A percentile compares a stretch with the other conserved stretches of the same genome.
Evolutionary conservation across 2,113 vertebrate species (phyloP).

Genomic region (Microtus richardsoni): DNA sequence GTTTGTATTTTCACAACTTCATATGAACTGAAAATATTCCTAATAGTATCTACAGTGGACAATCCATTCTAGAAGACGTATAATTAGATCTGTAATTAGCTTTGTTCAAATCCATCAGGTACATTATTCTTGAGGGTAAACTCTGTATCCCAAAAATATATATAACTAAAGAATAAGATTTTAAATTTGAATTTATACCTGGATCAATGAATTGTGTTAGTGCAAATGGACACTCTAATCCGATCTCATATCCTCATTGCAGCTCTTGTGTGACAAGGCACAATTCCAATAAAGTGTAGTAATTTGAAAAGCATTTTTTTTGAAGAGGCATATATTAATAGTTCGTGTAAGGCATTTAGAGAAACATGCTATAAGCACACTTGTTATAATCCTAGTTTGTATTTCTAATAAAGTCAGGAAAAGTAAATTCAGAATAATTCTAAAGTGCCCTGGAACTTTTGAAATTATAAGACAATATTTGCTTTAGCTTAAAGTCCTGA

Average conservation of each 20-base stretch:
- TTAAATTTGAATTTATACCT: background rate
- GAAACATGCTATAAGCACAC: background rate
- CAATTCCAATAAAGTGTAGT: background rate
- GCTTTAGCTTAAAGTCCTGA: background rate
- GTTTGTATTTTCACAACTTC: background rate
- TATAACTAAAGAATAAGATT: background rate
- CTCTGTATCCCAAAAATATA: background rate
- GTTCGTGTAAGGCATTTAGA: background rate
- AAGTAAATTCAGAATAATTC: background rate
- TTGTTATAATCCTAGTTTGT: background rate
- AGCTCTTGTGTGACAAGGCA: background rate
- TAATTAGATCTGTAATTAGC: background rate
- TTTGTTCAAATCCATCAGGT: background rate
- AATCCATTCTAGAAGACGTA: background rate
- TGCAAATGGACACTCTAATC: background rate
- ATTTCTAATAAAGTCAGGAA: background rate
- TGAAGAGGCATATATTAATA: background rate
- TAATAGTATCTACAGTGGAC: background rate
- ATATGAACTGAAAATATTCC: background rate
- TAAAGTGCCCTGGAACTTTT: background rate
- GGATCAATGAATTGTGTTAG: background rate
- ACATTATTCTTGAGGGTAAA: too few species aligned
- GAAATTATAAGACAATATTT: background rate
- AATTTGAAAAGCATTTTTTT: background rate
- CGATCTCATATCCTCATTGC: background rate